Evolutionary conservation across 2,797 vertebrate genomes (phyloP).

Genomic region (Decapterus maruadsi): DNA sequence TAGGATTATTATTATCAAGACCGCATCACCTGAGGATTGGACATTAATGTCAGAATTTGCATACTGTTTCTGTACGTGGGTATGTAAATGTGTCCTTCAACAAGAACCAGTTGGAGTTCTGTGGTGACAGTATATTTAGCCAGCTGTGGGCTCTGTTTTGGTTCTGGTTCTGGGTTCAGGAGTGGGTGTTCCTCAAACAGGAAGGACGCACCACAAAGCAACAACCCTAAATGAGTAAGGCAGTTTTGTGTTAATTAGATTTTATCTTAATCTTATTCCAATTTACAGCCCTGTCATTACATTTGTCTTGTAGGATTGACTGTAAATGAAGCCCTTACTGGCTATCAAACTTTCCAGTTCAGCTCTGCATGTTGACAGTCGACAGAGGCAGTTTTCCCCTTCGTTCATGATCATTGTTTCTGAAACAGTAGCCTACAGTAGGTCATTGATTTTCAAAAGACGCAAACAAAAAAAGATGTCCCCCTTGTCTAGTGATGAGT

Average conservation of each 20-base stretch:
- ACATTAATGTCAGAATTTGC: constrained; percentile 31
- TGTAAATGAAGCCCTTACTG: background rate
- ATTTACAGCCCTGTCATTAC: background rate
- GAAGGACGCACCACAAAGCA: no score
- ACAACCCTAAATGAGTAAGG: background rate
- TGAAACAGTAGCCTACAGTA: no score
- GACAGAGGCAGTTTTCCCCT: background rate
- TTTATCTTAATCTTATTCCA: background rate
- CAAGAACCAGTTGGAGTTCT: no score
- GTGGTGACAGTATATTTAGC: background rate
- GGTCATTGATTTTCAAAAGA: no score
- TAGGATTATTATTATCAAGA: constrained; percentile 28
- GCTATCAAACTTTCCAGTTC: background rate
- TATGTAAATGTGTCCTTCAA: background rate
- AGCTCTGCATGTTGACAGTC: background rate
- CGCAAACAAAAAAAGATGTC: no score
- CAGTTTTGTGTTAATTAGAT: background rate
- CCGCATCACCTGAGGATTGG: constrained; percentile 20
- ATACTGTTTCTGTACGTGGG: background rate
- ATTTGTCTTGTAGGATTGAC: background rate
- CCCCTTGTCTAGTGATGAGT: no score
- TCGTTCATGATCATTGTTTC: no score
- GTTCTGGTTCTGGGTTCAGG: background rate
- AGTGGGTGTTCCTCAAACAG: no score
- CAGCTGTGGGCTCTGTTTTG: background rate